Evolutionary conservation across 2,113 vertebrate species (phyloP), one percentile per base, ranked within the genome.

Genomic region (Aleadryas rufinucha): DNA sequence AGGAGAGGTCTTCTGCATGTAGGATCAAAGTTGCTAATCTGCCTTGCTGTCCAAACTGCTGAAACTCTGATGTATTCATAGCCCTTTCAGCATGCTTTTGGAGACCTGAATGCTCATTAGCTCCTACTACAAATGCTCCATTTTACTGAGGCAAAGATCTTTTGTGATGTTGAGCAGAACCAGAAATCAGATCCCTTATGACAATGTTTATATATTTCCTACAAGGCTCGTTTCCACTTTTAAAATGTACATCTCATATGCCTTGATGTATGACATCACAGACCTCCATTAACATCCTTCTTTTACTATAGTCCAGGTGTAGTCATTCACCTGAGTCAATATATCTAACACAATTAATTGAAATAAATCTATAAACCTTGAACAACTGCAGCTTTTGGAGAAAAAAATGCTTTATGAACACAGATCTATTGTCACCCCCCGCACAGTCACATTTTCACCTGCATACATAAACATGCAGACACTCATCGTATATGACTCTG

Each of bases 361-460:
- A 94, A 90, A 89, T 59, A 93, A 94, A 89, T 84, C 84, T 57
- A 64, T 81, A 92, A 87, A 68, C 44, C 52, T 54, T 37, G 64
- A 89, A 56, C 54, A 96, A 79, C 94, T 88, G 91, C 39, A 74
- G 42, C 8, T 89, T 95, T 69, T 13, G 21, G 15, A 9, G 20
- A 7, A 86, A 64, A 71, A 83, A 83, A 64, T 20, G n/a, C 11
- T 71, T 93, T 92, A 90, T 91, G 69, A 93, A 97, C 70, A 91
- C 64, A 94, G 76, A 94, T 63, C 94, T 95, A 87, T 96, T 96
- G 93, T 94, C 87, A 77, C 65, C 66, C 49, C 76, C 26, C 2
- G 41, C 70, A 86, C 66, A 88, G 82, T 52, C 93, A 89, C 84
- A 97, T 97, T 98, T 98, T 98, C 97, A 97, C 97, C 95, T 97